Percentiles rank a stretch among this genome's conserved stretches.
Evolutionary conservation across 2,113 vertebrate genomes (phyloP).

Genomic region (Procavia capensis): DNA sequence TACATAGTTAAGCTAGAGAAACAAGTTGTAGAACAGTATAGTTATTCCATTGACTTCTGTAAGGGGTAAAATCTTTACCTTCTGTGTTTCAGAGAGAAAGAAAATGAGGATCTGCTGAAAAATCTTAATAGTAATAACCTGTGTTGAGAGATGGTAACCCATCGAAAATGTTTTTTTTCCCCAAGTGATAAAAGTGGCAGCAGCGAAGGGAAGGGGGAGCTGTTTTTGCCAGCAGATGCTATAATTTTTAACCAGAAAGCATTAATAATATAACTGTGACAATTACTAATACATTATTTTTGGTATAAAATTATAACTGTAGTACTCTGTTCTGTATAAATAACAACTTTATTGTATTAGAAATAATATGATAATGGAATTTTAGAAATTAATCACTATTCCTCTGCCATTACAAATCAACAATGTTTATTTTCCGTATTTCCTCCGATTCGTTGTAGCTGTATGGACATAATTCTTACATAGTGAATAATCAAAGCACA

Average conservation of each 20-base stretch:
- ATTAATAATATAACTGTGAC: background rate
- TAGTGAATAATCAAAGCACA: background rate
- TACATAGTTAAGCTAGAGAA: background rate
- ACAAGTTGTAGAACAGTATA: background rate
- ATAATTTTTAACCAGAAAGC: slow-evolving; percentile 11
- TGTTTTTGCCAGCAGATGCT: background rate
- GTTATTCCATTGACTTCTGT: background rate
- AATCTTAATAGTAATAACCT: background rate
- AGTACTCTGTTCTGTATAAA: background rate
- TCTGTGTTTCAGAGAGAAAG: background rate
- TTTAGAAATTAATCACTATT: background rate
- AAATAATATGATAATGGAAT: background rate
- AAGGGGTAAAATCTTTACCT: background rate
- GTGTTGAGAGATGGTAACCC: background rate
- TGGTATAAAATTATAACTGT: background rate
- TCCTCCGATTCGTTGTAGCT: background rate
- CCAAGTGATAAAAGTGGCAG: background rate
- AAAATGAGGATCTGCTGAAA: background rate
- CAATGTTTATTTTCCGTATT: background rate
- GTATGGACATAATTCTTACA: background rate
- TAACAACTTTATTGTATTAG: background rate
- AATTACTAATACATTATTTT: background rate
- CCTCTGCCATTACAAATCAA: background rate
- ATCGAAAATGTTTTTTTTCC: background rate
- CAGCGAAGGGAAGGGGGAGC: background rate